Percentiles rank a stretch among this genome's conserved stretches.
Evolutionary conservation across 2,797 vertebrate species (phyloP).

Genomic region (Gymnodraco acuticeps): DNA sequence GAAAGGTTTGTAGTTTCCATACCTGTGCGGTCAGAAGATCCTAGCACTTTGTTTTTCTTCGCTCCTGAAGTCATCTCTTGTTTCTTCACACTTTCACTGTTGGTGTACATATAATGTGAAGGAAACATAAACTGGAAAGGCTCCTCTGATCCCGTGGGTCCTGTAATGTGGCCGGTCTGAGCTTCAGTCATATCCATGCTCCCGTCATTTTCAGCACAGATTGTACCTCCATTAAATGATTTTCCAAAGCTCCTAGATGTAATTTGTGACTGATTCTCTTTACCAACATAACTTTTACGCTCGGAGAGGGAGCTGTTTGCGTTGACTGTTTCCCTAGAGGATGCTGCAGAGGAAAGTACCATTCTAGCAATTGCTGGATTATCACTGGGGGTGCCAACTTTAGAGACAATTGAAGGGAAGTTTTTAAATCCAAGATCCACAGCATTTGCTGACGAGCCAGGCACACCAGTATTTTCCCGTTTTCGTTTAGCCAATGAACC

Average conservation of each 20-base stretch:
- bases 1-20: constrained; percentile 24
- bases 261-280: constrained; percentile 69
- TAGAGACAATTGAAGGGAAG: constrained; percentile 38
- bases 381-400: constrained; percentile 25
- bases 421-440: constrained; percentile 55
- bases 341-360: background rate
- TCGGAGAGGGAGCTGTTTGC: constrained; percentile 4
- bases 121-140: constrained; percentile 44
- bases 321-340: constrained; percentile 28
- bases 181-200: constrained; percentile 69
- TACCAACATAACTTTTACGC: constrained; percentile 51
- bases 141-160: constrained; percentile 15
- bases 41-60: constrained; percentile 42
- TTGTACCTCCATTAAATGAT: background rate
- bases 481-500: constrained; percentile 37
- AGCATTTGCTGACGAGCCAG: constrained; percentile 4
- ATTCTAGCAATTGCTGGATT: constrained; percentile 9
- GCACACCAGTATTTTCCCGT: background rate
- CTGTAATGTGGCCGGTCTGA: constrained; percentile 48
- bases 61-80: constrained; percentile 77
- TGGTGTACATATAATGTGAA: constrained; percentile 41
- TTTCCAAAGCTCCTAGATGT: constrained; percentile 8
- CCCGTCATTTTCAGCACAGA: constrained; percentile 36
- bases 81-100: constrained; percentile 46
- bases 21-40: constrained; percentile 51